These are phyloP conservation scores for Geophilus truncorum DNA, from an alignment of 2,888 invertebrate genomes.

Conservation along the genomic window DNA sequence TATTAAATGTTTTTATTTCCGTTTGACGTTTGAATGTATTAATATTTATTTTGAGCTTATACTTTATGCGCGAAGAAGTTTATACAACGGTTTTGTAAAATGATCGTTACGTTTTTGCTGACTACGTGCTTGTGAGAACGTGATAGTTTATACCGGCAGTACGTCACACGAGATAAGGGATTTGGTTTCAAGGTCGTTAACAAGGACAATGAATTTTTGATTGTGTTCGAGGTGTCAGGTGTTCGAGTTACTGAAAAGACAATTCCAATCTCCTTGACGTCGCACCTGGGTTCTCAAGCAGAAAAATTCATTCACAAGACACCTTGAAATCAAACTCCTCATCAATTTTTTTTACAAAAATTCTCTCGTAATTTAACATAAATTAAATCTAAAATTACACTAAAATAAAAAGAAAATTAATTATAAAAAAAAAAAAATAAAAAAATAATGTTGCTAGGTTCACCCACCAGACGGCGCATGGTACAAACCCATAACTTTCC, in stretches of 20 bases:
- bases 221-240: not conserved
- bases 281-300: not conserved
- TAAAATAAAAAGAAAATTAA: not conserved
- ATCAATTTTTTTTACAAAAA: not conserved
- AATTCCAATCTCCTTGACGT: not conserved
- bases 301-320: not conserved
- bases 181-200: slow-evolving; percentile 24
- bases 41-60: not conserved
- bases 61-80: not conserved
- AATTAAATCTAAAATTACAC: not conserved
- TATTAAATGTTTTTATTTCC: not conserved
- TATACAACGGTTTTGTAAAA: not conserved
- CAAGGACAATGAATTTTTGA: slow-evolving; percentile 11
- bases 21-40: not conserved
- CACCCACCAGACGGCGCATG: not conserved
- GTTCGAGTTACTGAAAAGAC: not conserved
- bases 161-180: slow-evolving; percentile 20
- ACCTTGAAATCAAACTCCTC: not conserved
- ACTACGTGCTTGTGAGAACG: not conserved
- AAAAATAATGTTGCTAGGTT: not conserved
- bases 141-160: not conserved
- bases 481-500: not conserved
- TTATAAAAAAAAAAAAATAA: not conserved
- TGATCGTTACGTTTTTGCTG: not conserved
- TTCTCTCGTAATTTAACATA: too few relatives aligned